These are phyloP conservation scores for Athripsodes cinereus DNA, from an alignment of 2,888 invertebrate genomes.

Conservation along the genomic window DNA sequence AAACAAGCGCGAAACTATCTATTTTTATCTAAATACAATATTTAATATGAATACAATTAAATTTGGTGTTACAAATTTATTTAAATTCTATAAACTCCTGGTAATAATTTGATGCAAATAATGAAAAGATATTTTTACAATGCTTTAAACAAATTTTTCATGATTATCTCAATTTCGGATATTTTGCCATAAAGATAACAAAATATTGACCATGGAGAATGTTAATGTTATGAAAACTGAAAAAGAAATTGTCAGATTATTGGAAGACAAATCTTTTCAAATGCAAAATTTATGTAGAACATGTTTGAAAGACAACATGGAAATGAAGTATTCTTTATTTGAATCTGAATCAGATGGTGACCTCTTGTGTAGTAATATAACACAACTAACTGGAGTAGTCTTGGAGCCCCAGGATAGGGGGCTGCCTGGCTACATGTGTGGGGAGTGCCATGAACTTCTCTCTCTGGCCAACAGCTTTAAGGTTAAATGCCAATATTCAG, in stretches of 20 bases:
- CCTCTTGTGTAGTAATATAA: not conserved
- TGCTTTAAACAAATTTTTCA: too few species aligned
- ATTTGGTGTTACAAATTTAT: too few species aligned
- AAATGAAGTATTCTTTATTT: too few species aligned
- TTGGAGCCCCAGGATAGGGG: not conserved
- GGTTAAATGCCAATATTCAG: constrained; percentile 5
- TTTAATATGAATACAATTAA: too few species aligned
- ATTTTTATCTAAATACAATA: too few species aligned
- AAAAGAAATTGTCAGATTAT: not conserved
- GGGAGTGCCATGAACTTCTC: not conserved
- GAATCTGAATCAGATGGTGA: not conserved
- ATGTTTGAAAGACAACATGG: constrained; percentile 2
- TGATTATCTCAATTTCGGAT: too few species aligned
- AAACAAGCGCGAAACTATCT: too few species aligned
- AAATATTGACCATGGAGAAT: too few species aligned
- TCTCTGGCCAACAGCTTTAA: constrained; percentile 4
- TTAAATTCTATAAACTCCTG: too few species aligned
- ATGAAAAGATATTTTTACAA: too few species aligned
- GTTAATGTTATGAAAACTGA: not conserved
- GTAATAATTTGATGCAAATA: too few species aligned
- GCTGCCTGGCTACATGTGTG: constrained; percentile 8
- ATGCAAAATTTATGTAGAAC: constrained; percentile 5
- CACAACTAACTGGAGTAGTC: not conserved
- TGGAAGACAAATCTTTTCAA: not conserved
- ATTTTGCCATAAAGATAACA: too few species aligned